Base-by-base conservation (phyloP, 2,888 invertebrate species). In the Peribatodes rhomboidaria region DNA sequence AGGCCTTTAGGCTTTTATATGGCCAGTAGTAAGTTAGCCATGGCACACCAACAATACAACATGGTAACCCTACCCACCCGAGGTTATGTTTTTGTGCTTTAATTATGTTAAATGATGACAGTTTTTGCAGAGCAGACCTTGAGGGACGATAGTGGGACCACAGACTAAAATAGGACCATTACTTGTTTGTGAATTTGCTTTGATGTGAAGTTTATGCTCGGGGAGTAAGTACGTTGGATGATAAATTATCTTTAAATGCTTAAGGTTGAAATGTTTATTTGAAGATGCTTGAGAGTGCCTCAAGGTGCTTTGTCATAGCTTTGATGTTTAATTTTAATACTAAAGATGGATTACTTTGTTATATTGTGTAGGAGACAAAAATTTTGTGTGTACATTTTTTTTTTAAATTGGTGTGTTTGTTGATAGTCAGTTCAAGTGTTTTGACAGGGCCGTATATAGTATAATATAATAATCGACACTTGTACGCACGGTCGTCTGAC, bases 61-160 rank as follows among this genome's bases (percentile, higher is more conserved):
- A 39, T 65, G 56, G 55, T 14, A 6, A 56, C 49, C 55, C 52
- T 56, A 60, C 44, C 8, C 10, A 18, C 44, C 46, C 60, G 59
- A 46, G 65, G 65, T 22, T 50, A 59, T 46, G 59, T 55, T 60
- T 65, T 56, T 65, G 60, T 22, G 13, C 60, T 49, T 64, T 65
- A 56, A 65, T 65, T 55, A 65, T 60, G 60, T 60, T 52, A 56
- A 60, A 65, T 56, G 60, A 54, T 35, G 55, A 65, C 65, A 65
- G 55, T 65, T 65, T 65, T 65, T 65, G 65, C 65, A 50, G 42
- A 42, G 35, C 16, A 42, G 50, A 56, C 65, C 65, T 60, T 55
- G 44, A 52, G 65, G 64, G 54, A 49, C 37, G 52, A 57, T 64
- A 64, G 63, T 64, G 63, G 16, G 13, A 39, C 20, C 49, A 33